These are phyloP conservation scores for Eucidaris tribuloides DNA, from an alignment of 35 echinoderm and acorn worm genomes.

Conservation along the genomic window DNA sequence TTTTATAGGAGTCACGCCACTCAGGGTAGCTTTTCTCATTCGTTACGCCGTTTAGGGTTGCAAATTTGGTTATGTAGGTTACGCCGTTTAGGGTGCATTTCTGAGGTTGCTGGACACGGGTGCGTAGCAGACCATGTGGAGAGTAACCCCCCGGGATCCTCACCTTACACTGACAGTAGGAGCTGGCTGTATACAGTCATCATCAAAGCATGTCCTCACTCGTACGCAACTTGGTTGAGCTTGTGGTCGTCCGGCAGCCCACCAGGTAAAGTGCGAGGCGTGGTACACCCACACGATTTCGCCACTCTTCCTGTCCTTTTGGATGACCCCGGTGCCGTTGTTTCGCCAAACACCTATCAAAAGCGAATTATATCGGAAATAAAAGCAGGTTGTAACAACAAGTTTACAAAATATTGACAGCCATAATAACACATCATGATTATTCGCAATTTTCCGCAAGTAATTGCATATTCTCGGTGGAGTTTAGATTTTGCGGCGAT, in stretches of 20 bases:
- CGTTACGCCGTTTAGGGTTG: background rate
- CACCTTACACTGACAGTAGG: slow-evolving; percentile 32
- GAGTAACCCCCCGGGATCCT: background rate
- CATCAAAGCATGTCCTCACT: slow-evolving; percentile 48
- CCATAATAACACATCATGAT: background rate
- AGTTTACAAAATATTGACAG: background rate
- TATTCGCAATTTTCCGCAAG: background rate
- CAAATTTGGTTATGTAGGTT: background rate
- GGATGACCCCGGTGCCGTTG: slow-evolving; percentile 25
- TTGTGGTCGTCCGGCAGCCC: slow-evolving; percentile 42
- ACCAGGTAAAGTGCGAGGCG: slow-evolving; percentile 55
- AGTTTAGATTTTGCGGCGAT: background rate
- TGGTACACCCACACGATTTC: slow-evolving; percentile 42
- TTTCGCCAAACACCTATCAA: slow-evolving; percentile 31
- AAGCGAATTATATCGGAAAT: background rate
- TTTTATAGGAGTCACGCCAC: background rate
- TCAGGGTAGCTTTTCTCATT: background rate
- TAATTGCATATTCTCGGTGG: background rate
- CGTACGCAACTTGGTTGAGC: slow-evolving; percentile 36
- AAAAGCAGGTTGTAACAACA: background rate
- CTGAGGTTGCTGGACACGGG: background rate
- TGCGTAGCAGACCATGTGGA: background rate
- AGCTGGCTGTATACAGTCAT: background rate
- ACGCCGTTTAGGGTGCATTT: background rate
- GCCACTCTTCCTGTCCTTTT: background rate